These are phyloP conservation scores for Pachypanchax playfairii DNA, from an alignment of 2,113 vertebrate species.

Conservation along the genomic window DNA sequence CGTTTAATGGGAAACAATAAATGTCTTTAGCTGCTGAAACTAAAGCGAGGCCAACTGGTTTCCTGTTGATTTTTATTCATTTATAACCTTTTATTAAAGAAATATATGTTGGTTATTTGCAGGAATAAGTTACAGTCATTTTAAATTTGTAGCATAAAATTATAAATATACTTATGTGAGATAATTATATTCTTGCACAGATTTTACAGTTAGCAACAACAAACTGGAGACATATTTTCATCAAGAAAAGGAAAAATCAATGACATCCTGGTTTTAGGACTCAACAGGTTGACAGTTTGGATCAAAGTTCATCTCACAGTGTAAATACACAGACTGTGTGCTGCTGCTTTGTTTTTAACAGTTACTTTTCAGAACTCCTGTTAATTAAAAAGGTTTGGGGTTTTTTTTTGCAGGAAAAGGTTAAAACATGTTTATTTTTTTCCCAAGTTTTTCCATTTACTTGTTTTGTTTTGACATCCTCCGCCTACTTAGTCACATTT, in stretches of 20 bases:
- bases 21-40: constrained; percentile 18
- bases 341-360: neutral
- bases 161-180: neutral
- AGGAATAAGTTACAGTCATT: neutral
- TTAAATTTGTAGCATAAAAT: neutral
- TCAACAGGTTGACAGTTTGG: constrained; percentile 17
- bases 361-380: neutral
- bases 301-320: constrained; percentile 11
- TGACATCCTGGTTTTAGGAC: constrained; percentile 17
- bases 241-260: neutral
- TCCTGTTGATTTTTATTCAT: neutral
- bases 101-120: neutral
- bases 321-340: constrained; percentile 3
- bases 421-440: neutral
- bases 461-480: neutral
- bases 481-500: constrained; percentile 8
- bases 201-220: neutral
- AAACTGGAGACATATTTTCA: neutral
- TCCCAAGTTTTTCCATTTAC: neutral
- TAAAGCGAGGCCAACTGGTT: neutral
- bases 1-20: constrained; percentile 40
- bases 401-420: neutral
- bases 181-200: neutral
- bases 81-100: neutral
- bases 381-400: no score